Conservation (phyloP, 1,140 invertebrate genomes). For the Drosophila pallidifrons region DNA sequence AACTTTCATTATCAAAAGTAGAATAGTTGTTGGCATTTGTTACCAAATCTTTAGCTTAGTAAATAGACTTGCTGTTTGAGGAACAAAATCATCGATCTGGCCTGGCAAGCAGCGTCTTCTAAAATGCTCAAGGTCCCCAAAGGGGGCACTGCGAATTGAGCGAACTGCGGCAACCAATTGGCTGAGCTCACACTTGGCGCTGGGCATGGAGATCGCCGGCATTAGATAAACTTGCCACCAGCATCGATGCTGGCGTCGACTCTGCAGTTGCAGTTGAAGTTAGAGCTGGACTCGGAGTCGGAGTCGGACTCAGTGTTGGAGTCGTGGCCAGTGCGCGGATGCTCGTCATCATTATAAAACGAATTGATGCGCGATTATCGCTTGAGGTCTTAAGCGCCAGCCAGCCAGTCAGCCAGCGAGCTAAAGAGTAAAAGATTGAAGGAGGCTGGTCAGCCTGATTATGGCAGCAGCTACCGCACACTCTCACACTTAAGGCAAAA, state of each 20-base stretch:
- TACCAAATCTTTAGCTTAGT: neutral
- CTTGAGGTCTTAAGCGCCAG: conserved; percentile 78
- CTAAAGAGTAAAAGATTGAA: no score
- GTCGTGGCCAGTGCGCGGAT: conserved; percentile 11
- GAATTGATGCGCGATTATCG: conserved; percentile 82
- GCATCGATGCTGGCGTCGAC: conserved; percentile 41
- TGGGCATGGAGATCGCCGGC: conserved; percentile 70
- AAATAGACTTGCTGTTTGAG: neutral
- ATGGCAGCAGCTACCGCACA: conserved; percentile 61
- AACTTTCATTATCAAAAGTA: no score
- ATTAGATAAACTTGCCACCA: conserved; percentile 80
- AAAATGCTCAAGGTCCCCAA: conserved; percentile 68
- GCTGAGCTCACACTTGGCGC: conserved; percentile 74
- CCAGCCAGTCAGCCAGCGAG: neutral
- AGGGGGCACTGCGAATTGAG: conserved; percentile 14
- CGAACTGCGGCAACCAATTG: conserved; percentile 68
- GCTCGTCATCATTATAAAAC: conserved; percentile 81
- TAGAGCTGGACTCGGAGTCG: conserved; percentile 11
- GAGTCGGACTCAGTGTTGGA: neutral
- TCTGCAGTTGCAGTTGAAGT: neutral
- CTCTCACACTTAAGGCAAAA: neutral
- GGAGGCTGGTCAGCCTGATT: conserved; percentile 58
- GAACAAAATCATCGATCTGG: neutral
- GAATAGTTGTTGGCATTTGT: neutral
- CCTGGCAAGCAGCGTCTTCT: conserved; percentile 31